A percentile compares a stretch with the other conserved stretches of the same genome.
Conservation (phyloP, 2,888 invertebrate genomes). For the Melipona bicolor region DNA sequence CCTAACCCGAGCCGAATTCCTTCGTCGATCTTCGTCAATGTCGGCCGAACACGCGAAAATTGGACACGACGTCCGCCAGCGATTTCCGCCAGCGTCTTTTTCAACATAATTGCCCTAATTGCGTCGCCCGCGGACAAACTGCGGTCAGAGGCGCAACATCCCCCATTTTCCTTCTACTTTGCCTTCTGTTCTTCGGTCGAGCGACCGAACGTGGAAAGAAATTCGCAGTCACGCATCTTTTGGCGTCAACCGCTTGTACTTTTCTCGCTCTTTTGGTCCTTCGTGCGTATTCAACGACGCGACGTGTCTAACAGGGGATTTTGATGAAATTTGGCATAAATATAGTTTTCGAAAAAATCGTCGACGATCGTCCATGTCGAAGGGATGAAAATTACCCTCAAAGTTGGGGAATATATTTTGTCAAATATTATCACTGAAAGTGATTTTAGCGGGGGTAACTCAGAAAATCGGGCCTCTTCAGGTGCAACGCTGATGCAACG, state of each 20-base stretch:
- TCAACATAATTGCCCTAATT: conserved; percentile 38
- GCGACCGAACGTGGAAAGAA: background rate
- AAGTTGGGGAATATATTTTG: too few species aligned
- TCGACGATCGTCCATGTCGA: too few species aligned
- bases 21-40: conserved; percentile 35
- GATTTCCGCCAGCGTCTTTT: conserved; percentile 11
- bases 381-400: too few species aligned
- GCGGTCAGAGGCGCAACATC: background rate
- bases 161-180: too few species aligned
- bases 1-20: conserved; percentile 18
- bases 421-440: too few species aligned
- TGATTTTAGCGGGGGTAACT: too few species aligned
- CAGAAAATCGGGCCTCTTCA: too few species aligned
- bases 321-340: too few species aligned
- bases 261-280: conserved; percentile 21
- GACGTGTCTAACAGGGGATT: conserved; percentile 53
- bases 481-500: too few species aligned
- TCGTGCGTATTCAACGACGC: conserved; percentile 64
- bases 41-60: conserved; percentile 18
- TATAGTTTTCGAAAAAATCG: too few species aligned
- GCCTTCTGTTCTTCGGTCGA: background rate
- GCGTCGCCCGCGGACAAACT: background rate
- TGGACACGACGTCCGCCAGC: conserved; percentile 8
- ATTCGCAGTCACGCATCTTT: background rate
- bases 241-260: background rate